These are phyloP conservation scores for Variabilichromis moorii DNA, from an alignment of 2,113 vertebrate genomes.

Conservation along the genomic window DNA sequence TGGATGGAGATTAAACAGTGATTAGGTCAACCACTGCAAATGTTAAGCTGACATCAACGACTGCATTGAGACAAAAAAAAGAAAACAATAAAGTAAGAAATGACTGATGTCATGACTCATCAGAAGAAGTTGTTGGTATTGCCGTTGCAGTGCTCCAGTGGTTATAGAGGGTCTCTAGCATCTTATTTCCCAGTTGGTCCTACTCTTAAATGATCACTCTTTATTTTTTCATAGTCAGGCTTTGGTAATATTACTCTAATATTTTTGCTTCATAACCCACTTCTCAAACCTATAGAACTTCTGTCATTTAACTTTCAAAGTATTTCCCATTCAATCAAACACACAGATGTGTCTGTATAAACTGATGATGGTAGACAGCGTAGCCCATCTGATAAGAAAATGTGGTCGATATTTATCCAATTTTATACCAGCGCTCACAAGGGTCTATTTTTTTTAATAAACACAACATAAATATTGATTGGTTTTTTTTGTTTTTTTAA, in stretches of 20 bases:
- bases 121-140: neutral
- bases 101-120: neutral
- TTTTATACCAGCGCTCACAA: neutral
- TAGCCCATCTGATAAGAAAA: neutral
- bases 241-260: neutral
- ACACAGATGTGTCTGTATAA: neutral
- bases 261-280: neutral
- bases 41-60: neutral
- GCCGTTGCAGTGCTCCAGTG: neutral
- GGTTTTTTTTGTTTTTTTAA: rapidly evolving
- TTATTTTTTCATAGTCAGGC: neutral
- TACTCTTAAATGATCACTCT: neutral
- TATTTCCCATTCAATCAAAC: neutral
- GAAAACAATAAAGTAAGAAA: neutral
- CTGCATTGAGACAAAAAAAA: neutral
- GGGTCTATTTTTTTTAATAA: neutral
- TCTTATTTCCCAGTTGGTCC: neutral
- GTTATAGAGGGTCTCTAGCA: neutral
- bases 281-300: neutral
- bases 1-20: neutral
- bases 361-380: neutral
- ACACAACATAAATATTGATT: neutral
- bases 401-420: neutral
- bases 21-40: neutral
- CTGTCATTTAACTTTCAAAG: neutral